Evolutionary conservation across 2,797 vertebrate species (phyloP).

Genomic region (Fistularia commersonii): DNA sequence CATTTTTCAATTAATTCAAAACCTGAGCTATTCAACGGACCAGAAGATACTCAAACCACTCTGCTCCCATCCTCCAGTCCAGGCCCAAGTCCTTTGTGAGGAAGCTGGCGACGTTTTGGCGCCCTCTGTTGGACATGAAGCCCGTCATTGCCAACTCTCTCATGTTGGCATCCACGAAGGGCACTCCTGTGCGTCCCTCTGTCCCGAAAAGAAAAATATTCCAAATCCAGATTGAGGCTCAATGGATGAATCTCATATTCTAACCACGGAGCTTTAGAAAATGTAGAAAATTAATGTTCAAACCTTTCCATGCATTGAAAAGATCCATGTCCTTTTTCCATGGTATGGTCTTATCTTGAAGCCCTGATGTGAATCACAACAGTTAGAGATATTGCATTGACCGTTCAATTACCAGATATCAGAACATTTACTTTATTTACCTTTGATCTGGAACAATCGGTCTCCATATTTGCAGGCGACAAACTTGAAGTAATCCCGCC

Average conservation of each 20-base stretch:
- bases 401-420: background rate
- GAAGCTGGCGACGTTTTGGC: slow-evolving; percentile 84
- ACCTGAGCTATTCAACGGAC: slow-evolving; percentile 44
- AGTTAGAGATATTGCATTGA: background rate
- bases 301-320: slow-evolving; percentile 84
- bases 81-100: slow-evolving; percentile 84
- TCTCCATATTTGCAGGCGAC: slow-evolving; percentile 78
- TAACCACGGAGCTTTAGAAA: background rate
- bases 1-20: background rate
- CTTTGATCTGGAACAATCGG: slow-evolving; percentile 74
- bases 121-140: slow-evolving; percentile 86
- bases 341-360: slow-evolving; percentile 78
- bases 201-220: background rate
- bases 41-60: slow-evolving; percentile 83
- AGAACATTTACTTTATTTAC: slow-evolving; percentile 41
- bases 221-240: background rate
- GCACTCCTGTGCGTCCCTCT: slow-evolving; percentile 82
- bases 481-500: slow-evolving; percentile 85
- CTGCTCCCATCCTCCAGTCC: slow-evolving; percentile 85
- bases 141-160: slow-evolving; percentile 78
- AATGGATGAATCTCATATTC: background rate
- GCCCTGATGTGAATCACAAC: slow-evolving; percentile 59
- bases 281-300: background rate
- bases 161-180: slow-evolving; percentile 87
- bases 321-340: slow-evolving; percentile 81